A percentile compares a stretch with the other conserved stretches of the same genome.
Evolutionary conservation across 92 coral and sea anemone genomes (phyloP).

Genomic region (Parazoanthus atlanticus): DNA sequence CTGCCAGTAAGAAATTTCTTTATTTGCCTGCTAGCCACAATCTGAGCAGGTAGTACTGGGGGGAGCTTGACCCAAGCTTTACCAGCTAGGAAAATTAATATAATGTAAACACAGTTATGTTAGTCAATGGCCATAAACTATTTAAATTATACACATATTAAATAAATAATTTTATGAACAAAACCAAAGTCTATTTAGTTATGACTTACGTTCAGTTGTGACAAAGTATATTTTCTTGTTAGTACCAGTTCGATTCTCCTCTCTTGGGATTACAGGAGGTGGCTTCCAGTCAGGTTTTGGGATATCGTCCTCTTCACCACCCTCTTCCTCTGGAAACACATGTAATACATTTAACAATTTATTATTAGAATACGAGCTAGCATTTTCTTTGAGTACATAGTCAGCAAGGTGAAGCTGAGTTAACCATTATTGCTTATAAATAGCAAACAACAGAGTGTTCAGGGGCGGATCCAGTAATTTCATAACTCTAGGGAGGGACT

Average conservation of each 20-base stretch:
- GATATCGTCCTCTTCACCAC: slow-evolving; percentile 91
- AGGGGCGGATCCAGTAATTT: no score
- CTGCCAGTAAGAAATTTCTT: slow-evolving; percentile 93
- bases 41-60: slow-evolving; percentile 93
- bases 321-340: slow-evolving; percentile 78
- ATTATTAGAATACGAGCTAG: not conserved
- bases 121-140: not conserved
- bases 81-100: slow-evolving; percentile 68
- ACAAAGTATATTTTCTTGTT: slow-evolving; percentile 92
- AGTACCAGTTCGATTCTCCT: slow-evolving; percentile 92
- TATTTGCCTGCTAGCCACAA: slow-evolving; percentile 80
- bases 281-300: slow-evolving; percentile 98
- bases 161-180: not conserved
- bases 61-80: slow-evolving; percentile 93
- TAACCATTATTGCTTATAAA: not conserved
- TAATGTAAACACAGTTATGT: not conserved
- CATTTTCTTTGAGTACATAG: not conserved
- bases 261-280: slow-evolving; percentile 86
- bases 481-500: no score
- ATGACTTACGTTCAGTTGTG: slow-evolving; percentile 84
- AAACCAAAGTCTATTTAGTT: not conserved
- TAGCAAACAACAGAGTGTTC: no score
- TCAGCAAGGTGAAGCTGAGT: not conserved
- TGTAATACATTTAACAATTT: not conserved
- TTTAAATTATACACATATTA: not conserved